Evolutionary conservation across 2,888 invertebrate species (phyloP).

Genomic region (Ophion costatus): DNA sequence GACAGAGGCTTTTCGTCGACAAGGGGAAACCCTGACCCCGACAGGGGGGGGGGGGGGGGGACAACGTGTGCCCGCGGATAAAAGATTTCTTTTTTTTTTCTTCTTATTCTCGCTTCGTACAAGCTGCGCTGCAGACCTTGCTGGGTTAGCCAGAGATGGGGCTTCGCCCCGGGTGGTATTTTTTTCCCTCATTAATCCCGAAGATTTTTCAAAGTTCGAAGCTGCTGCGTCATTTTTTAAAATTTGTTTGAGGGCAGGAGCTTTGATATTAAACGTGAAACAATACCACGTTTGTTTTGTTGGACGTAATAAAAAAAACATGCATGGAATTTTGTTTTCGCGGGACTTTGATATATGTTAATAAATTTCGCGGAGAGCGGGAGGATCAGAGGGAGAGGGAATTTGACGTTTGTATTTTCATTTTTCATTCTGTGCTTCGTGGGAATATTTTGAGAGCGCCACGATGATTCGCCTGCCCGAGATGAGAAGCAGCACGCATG

Average conservation of each 20-base stretch:
- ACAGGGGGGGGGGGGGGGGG: slow-evolving; percentile 42
- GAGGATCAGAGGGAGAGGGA: background rate
- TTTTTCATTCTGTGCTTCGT: slow-evolving; percentile 1
- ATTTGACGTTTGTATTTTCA: background rate
- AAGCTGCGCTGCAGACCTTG: slow-evolving; percentile 9
- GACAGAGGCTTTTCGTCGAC: slow-evolving; percentile 26
- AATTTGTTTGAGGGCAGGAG: too few species aligned
- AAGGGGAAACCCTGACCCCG: slow-evolving; percentile 61
- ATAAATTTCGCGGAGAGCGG: background rate
- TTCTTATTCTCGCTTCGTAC: background rate
- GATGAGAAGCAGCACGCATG: slow-evolving; percentile 44
- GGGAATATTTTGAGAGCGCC: slow-evolving; percentile 29
- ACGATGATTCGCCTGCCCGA: slow-evolving; percentile 15
- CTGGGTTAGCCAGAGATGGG: background rate
- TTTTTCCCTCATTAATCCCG: too few species aligned
- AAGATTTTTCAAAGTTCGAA: too few species aligned
- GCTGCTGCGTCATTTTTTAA: too few species aligned
- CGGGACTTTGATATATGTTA: background rate
- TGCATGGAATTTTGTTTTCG: background rate
- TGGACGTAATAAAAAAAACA: too few species aligned
- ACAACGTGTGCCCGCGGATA: slow-evolving; percentile 52
- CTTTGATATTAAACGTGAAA: too few species aligned
- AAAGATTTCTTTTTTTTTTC: slow-evolving; percentile 45
- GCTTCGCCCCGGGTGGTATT: background rate
- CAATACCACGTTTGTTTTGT: too few species aligned